Percentiles rank a stretch among this genome's conserved stretches.
phyloP scores from a whole-genome alignment of 2,888 invertebrate genomes.

The Chloromyia formosa region DNA sequence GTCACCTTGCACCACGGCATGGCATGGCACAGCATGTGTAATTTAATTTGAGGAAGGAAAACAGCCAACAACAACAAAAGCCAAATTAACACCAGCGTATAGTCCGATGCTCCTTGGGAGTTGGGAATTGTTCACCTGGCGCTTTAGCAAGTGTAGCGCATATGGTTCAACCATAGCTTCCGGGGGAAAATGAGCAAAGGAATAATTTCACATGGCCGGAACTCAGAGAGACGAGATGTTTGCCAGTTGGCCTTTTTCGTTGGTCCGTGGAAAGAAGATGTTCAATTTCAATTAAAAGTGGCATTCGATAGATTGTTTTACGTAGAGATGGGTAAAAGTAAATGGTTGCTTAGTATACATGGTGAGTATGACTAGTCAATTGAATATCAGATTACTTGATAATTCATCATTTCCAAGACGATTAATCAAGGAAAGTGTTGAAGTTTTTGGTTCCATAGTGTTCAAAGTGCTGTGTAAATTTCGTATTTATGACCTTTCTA shows the following conservation, averaged over 20 bases:
- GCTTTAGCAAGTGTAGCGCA: neutral
- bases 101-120: conserved; percentile 29
- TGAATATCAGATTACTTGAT: too few relatives aligned
- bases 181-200: too few relatives aligned
- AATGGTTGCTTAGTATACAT: neutral
- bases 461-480: too few relatives aligned
- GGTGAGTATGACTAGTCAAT: neutral
- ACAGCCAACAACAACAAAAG: neutral
- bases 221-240: too few relatives aligned
- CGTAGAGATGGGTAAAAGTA: conserved; percentile 15
- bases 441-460: too few relatives aligned
- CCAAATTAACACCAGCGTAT: conserved; percentile 27
- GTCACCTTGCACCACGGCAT: neutral
- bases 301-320: neutral
- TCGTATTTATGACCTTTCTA: too few relatives aligned
- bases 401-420: too few relatives aligned
- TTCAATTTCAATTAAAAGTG: neutral
- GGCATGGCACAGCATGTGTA: conserved; percentile 8
- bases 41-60: neutral
- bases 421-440: too few relatives aligned
- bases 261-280: neutral
- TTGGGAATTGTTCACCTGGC: conserved; percentile 11
- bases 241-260: neutral
- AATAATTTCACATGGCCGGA: too few relatives aligned
- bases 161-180: neutral